Conservation (phyloP, 2,797 vertebrate genomes). For the Smutsia temminckii region DNA sequence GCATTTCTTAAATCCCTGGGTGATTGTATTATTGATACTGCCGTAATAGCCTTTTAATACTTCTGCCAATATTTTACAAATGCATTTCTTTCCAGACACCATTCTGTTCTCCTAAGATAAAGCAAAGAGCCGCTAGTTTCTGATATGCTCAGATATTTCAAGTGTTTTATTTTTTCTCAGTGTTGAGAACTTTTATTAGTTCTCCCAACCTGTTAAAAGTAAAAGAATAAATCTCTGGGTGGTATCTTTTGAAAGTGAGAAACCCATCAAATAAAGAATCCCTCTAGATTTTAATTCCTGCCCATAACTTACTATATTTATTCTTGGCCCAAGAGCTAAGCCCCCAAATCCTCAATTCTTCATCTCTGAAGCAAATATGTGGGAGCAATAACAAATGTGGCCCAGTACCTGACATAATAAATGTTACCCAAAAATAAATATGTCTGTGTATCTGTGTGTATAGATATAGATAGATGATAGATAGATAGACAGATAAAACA, state of each 20-base stretch:
- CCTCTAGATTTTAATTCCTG: neutral
- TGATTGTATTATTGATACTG: neutral
- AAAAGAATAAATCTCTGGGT: constrained; percentile 22
- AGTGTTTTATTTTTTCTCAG: constrained; percentile 4
- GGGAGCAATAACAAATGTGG: neutral
- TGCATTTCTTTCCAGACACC: neutral
- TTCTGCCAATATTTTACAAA: constrained; percentile 3
- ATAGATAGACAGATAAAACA: neutral
- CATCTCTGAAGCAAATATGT: neutral
- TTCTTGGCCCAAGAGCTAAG: neutral
- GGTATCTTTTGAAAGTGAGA: constrained; percentile 6
- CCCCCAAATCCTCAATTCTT: neutral
- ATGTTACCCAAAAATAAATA: neutral
- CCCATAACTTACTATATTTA: neutral
- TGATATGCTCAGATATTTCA: neutral
- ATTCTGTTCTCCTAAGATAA: neutral
- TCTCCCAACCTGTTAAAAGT: neutral
- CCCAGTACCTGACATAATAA: neutral
- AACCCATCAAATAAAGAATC: neutral
- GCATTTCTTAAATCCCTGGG: neutral
- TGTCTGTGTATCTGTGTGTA: neutral
- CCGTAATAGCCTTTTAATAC: neutral
- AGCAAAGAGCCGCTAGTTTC: constrained; percentile 1
- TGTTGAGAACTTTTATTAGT: neutral
- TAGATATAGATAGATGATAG: neutral